phyloP scores from a whole-genome alignment of 2,113 vertebrate genomes.

The Oncorhynchus nerka region DNA sequence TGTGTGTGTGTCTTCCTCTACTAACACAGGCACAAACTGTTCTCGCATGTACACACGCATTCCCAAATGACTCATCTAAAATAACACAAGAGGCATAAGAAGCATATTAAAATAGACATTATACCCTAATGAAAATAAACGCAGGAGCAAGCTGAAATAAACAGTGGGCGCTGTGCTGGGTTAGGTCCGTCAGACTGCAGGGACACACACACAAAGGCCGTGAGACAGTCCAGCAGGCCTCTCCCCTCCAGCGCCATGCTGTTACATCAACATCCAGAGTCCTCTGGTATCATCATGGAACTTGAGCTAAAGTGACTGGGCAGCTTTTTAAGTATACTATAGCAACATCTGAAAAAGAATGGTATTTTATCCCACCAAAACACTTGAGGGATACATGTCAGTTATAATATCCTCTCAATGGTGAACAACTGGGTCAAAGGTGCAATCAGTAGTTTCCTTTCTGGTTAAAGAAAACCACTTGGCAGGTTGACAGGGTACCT shows the following conservation, averaged over 20 bases:
- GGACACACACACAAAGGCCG: too few relatives aligned
- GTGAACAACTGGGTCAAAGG: slow-evolving; percentile 1
- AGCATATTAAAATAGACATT: slow-evolving; percentile 48
- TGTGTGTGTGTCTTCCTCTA: slow-evolving; percentile 40
- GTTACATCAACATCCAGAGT: slow-evolving; percentile 35
- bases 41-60: slow-evolving; percentile 62
- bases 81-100: slow-evolving; percentile 48
- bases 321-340: too few relatives aligned
- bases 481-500: too few relatives aligned
- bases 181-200: slow-evolving; percentile 31
- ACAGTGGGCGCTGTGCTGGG: slow-evolving; percentile 37
- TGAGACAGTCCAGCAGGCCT: background rate
- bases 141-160: slow-evolving; percentile 39
- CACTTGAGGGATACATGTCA: slow-evolving; percentile 22
- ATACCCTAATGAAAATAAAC: slow-evolving; percentile 56
- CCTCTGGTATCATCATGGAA: background rate
- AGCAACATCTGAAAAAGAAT: slow-evolving; percentile 10
- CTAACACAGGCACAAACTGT: slow-evolving; percentile 54
- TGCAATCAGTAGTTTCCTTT: too few relatives aligned
- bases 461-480: too few relatives aligned
- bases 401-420: slow-evolving; percentile 7
- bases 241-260: slow-evolving; percentile 17
- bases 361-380: slow-evolving; percentile 6
- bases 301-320: background rate
- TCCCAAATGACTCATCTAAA: slow-evolving; percentile 58